phyloP scores from a whole-genome alignment of 2,888 invertebrate genomes.

The Trachelus troglodyta region DNA sequence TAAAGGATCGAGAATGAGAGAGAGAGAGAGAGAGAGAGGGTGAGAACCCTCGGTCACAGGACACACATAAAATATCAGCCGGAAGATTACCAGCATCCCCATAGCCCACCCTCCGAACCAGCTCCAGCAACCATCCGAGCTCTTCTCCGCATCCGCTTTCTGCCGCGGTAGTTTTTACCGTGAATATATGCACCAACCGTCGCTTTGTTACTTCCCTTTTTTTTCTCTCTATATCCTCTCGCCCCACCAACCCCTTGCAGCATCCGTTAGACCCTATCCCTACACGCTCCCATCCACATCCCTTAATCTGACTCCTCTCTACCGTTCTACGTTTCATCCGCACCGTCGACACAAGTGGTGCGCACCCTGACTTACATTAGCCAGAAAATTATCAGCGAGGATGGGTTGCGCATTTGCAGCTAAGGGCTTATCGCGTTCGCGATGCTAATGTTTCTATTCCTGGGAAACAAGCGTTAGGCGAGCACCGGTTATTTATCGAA shows the following conservation, averaged over 20 bases:
- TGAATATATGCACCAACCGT: conserved; percentile 54
- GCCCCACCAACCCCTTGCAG: conserved; percentile 17
- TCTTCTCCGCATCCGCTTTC: conserved; percentile 50
- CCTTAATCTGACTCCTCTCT: conserved; percentile 7
- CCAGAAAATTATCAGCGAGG: conserved; percentile 37
- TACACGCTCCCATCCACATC: conserved; percentile 15
- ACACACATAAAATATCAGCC: conserved; percentile 62
- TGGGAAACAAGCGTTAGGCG: neutral
- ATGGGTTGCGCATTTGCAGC: conserved; percentile 24
- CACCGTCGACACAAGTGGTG: conserved; percentile 22
- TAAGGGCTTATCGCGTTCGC: conserved; percentile 31
- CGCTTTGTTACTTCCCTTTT: conserved; percentile 50
- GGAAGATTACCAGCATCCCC: conserved; percentile 59
- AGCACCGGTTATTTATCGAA: neutral
- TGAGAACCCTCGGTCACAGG: conserved; percentile 47
- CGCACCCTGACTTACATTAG: conserved; percentile 34
- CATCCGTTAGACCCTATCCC: conserved; percentile 20
- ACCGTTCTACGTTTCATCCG: neutral
- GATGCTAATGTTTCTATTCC: conserved; percentile 3
- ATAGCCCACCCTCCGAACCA: conserved; percentile 9
- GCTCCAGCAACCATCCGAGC: conserved; percentile 37
- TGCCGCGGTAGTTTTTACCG: conserved; percentile 52
- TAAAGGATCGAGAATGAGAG: neutral
- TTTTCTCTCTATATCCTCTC: conserved; percentile 27
- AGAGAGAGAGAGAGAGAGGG: conserved; percentile 9